Conservation (phyloP, 2,888 invertebrate genomes). For the Sympetrum striolatum region DNA sequence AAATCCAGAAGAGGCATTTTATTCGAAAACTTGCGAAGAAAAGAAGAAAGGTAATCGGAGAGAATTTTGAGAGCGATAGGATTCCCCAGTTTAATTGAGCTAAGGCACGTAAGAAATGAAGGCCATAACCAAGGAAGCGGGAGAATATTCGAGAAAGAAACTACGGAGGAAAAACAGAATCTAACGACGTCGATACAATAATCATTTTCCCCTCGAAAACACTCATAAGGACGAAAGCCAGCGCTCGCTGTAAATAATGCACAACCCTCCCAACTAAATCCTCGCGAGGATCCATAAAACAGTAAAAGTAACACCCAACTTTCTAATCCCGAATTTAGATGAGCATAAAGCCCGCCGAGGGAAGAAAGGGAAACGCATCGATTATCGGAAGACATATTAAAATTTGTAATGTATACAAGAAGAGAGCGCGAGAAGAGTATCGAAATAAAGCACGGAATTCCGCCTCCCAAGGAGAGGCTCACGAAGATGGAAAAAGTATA, state of each 20-base stretch:
- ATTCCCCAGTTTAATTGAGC: too few species aligned
- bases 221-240: neutral
- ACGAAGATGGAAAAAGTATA: neutral
- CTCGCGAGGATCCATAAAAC: slow-evolving; percentile 4
- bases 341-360: slow-evolving; percentile 6
- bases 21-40: too few species aligned
- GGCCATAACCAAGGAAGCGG: too few species aligned
- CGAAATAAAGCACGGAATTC: slow-evolving; percentile 32
- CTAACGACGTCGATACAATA: neutral
- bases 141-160: too few species aligned
- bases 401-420: slow-evolving; percentile 31
- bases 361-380: neutral
- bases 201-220: neutral
- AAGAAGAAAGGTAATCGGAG: too few species aligned
- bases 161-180: neutral
- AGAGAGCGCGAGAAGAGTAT: slow-evolving; percentile 9
- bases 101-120: too few species aligned
- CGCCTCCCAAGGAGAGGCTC: neutral
- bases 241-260: slow-evolving; percentile 20
- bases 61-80: too few species aligned
- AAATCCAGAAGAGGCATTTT: too few species aligned
- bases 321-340: slow-evolving; percentile 40
- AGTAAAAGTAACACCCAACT: slow-evolving; percentile 36
- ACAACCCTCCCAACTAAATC: neutral
- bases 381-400: slow-evolving; percentile 38